Conservation (phyloP, 1,140 invertebrate species). For the Saccostrea echinata region DNA sequence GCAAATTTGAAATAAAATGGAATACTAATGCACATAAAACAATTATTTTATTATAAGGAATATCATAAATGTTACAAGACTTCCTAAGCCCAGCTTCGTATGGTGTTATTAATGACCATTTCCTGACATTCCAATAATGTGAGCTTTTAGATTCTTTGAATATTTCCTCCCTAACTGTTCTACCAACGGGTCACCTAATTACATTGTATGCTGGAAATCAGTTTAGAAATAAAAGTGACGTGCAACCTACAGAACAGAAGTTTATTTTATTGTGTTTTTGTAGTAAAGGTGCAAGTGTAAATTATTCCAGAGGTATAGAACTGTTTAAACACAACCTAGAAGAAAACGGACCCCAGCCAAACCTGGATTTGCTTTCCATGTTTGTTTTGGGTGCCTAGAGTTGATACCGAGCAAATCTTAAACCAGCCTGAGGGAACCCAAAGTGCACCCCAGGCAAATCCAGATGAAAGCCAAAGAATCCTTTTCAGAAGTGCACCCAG, state of each 20-base stretch:
- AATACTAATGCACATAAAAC: conserved; percentile 7
- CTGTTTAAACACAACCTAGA: no score
- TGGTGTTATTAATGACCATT: conserved; percentile 15
- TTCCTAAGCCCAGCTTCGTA: not conserved
- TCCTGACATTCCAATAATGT: not conserved
- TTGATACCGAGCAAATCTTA: no score
- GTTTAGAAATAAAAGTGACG: not conserved
- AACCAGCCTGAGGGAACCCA: no score
- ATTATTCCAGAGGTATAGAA: no score
- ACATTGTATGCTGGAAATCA: not conserved
- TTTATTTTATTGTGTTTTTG: not conserved
- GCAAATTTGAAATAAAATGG: conserved; percentile 22
- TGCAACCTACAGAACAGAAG: not conserved
- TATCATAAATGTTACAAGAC: conserved; percentile 31
- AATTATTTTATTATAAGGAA: conserved; percentile 24
- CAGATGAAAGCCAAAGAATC: no score
- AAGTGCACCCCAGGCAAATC: no score
- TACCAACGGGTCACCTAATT: not conserved
- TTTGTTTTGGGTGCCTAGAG: no score
- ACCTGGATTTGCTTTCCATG: no score
- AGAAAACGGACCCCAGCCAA: no score
- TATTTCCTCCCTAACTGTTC: not conserved
- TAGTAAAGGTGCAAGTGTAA: not conserved
- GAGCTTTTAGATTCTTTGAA: not conserved
- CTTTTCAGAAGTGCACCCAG: no score